Base-by-base conservation (phyloP, 2,888 invertebrate genomes). In the Coremacera marginata region DNA sequence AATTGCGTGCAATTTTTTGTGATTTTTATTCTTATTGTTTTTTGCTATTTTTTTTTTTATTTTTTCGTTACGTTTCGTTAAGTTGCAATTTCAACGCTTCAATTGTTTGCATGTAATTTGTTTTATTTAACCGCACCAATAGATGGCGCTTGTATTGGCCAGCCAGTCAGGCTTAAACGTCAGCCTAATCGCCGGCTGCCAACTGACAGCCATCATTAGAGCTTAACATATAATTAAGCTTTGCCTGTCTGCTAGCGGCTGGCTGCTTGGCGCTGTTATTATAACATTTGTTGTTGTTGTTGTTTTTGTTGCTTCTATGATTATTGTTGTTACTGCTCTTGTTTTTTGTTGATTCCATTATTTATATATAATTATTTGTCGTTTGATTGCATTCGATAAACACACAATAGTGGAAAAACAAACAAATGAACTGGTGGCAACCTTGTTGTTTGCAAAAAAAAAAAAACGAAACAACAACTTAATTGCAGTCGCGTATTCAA, bases 161-260 rank as follows among this genome's bases (percentile, higher is more conserved):
- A 22, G 57, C 7, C 57, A 60, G 22, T 22, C 44, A 27, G 70
- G 31, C 49, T 67, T 34, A 67, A 67, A 67, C 67, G 67, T 57
- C 70, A 31, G 34, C 55, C 55, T n/a, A 60, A 60, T 25, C 60
- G n/a, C 19, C 34, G 34, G 72, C 51, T 72, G 72, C 19, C 72
- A 70, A 25, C 70, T 70, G 67, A 55, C 55, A 73, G 73, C 73
- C 60, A 63, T 73, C 73, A 63, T 37, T 71, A 55, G 70, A 55
- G 22, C 70, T 31, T 70, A 34, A 34, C 49, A 16, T 44, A 71
- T 57, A 71, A 71, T 57, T 60, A 71, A 71, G 37, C 19, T 25
- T 37, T 37, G 44, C 25, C 60, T n/a, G 37, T 37, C 37, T 37
- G 37, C 37, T 37, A 8, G 5, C 37, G 37, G 37, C 37, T 4